Evolutionary conservation across 2,797 vertebrate genomes (phyloP).

Genomic region (Distichodus sexfasciatus): DNA sequence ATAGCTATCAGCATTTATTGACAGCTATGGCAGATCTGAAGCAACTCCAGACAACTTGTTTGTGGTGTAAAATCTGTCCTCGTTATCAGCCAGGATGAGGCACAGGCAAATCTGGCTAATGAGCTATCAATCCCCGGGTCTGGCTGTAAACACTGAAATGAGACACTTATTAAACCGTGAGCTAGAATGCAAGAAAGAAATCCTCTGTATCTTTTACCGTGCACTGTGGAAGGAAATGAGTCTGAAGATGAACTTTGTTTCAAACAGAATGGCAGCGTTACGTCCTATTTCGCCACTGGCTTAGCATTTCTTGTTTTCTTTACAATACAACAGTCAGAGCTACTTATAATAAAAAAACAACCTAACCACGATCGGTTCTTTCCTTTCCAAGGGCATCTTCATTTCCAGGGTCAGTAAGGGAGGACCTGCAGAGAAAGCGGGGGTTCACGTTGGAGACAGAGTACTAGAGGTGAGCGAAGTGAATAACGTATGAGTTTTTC

Average conservation of each 20-base stretch:
- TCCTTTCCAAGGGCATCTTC: constrained; percentile 68
- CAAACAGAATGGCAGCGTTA: too few relatives aligned
- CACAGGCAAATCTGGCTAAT: neutral
- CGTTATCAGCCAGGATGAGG: neutral
- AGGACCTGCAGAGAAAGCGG: constrained; percentile 73
- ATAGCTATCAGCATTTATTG: too few relatives aligned
- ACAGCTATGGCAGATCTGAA: too few relatives aligned
- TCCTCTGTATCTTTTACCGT: neutral
- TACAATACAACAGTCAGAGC: too few relatives aligned
- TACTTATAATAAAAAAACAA: neutral
- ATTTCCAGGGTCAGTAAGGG: constrained; percentile 74
- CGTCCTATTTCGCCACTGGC: too few relatives aligned
- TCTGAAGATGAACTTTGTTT: too few relatives aligned
- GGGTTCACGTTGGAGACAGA: constrained; percentile 71
- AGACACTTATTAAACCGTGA: neutral
- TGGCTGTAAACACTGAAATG: neutral
- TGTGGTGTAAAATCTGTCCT: neutral
- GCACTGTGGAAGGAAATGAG: neutral
- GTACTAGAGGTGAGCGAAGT: constrained; percentile 69
- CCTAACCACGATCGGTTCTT: constrained; percentile 1
- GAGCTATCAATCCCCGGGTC: neutral
- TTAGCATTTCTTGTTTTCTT: too few relatives aligned
- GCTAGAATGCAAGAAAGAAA: neutral
- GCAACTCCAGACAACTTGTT: neutral
- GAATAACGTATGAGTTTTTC: neutral